Conservation (phyloP, 2,113 vertebrate species). For the Zosterops pallidus region DNA sequence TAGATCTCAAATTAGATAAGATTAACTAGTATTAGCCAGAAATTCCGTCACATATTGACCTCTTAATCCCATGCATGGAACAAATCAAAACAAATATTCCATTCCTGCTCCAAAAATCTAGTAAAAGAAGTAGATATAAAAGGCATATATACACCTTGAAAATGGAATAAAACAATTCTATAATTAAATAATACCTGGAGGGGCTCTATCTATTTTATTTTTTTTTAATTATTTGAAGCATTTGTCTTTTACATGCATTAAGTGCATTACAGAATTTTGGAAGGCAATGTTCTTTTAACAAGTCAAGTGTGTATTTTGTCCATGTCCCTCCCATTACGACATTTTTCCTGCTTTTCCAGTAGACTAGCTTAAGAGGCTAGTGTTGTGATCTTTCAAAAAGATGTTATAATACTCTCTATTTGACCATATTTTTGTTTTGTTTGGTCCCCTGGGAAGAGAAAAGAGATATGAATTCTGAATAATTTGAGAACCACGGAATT, state of each 20-base stretch:
- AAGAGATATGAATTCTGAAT: background rate
- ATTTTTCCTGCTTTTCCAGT: background rate
- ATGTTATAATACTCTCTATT: background rate
- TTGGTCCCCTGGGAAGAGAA: background rate
- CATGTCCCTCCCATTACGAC: background rate
- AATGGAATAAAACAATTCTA: background rate
- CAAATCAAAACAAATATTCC: background rate
- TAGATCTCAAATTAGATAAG: background rate
- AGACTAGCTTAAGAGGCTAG: background rate
- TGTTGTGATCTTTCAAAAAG: conserved; percentile 12
- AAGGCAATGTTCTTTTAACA: background rate
- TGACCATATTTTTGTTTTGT: background rate
- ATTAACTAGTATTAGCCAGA: background rate
- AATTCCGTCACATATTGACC: background rate
- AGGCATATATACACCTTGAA: background rate
- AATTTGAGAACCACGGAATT: background rate
- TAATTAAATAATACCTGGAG: background rate
- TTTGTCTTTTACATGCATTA: background rate
- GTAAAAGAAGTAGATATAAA: background rate
- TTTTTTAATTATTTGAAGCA: background rate
- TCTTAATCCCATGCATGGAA: background rate
- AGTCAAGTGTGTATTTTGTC: accelerated
- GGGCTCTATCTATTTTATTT: background rate
- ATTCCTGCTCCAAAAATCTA: background rate
- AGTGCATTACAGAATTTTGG: background rate